phyloP scores from a whole-genome alignment of 1,140 invertebrate species.

The Musca vetustissima region DNA sequence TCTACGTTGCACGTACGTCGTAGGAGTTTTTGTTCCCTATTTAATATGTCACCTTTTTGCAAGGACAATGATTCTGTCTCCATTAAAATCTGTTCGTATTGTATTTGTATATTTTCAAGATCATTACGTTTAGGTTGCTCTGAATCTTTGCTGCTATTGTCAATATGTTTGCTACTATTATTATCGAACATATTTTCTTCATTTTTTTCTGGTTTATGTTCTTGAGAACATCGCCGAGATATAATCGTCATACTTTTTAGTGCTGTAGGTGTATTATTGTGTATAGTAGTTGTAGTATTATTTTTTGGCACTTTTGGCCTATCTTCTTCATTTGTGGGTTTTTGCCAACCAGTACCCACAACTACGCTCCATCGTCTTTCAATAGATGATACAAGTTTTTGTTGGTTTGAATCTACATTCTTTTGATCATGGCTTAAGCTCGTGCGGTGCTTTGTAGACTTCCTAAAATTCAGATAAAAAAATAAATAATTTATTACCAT shows the following conservation, averaged over 20 bases:
- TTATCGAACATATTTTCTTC: not conserved
- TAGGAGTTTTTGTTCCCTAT: constrained; percentile 58
- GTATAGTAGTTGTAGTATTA: not conserved
- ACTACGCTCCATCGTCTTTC: constrained; percentile 39
- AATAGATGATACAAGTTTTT: constrained; percentile 11
- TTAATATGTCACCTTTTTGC: constrained; percentile 68
- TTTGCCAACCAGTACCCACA: constrained; percentile 32
- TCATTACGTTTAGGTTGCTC: not conserved
- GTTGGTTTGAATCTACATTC: too few species aligned
- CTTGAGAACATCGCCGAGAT: not conserved
- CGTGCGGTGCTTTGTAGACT: too few species aligned
- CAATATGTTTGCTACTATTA: not conserved
- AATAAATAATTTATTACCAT: too few species aligned
- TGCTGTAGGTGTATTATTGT: not conserved
- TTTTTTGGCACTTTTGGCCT: not conserved
- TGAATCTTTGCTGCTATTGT: not conserved
- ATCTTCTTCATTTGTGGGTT: constrained; percentile 14
- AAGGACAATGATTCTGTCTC: constrained; percentile 61
- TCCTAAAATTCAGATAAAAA: too few species aligned
- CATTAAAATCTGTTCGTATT: constrained; percentile 67
- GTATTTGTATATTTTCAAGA: constrained; percentile 63
- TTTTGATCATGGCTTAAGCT: too few species aligned
- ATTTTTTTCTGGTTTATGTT: not conserved
- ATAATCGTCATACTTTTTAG: not conserved
- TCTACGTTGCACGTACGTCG: constrained; percentile 76